Percentiles rank a stretch among this genome's conserved stretches.
These are phyloP conservation scores for Diadromus collaris DNA, from an alignment of 2,888 invertebrate species.

Conservation along the genomic window DNA sequence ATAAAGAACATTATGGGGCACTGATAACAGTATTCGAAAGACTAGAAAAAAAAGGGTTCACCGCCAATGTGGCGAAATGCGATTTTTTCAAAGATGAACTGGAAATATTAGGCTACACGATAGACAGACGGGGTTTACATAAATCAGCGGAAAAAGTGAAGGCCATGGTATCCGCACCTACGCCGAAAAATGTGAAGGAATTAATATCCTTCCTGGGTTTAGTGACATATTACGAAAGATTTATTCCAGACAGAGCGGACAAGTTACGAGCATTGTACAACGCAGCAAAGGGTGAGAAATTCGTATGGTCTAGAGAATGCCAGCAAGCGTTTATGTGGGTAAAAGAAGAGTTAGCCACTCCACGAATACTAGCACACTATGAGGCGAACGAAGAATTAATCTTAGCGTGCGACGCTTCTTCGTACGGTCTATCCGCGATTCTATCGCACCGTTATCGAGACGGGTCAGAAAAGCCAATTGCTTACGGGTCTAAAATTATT, in stretches of 20 bases:
- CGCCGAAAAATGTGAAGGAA: slow-evolving; percentile 60
- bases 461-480: slow-evolving; percentile 52
- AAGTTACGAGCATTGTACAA: slow-evolving; percentile 67
- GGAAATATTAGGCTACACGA: too few relatives aligned
- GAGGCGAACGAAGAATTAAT: slow-evolving; percentile 57
- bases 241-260: slow-evolving; percentile 67
- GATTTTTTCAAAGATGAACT: slow-evolving; percentile 62
- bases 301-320: slow-evolving; percentile 67
- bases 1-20: too few relatives aligned
- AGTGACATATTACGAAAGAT: slow-evolving; percentile 74
- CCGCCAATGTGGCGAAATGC: too few relatives aligned
- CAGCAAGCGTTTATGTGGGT: slow-evolving; percentile 66
- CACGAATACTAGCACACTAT: slow-evolving; percentile 59
- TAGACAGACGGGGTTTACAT: slow-evolving; percentile 61
- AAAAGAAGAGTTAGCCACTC: slow-evolving; percentile 60
- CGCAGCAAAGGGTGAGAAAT: slow-evolving; percentile 60
- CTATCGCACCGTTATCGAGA: slow-evolving; percentile 57
- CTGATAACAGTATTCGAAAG: too few relatives aligned
- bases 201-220: slow-evolving; percentile 68
- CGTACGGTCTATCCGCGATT: slow-evolving; percentile 54
- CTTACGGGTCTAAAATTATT: slow-evolving; percentile 58
- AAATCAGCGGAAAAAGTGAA: slow-evolving; percentile 61
- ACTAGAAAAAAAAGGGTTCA: too few relatives aligned
- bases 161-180: slow-evolving; percentile 63
- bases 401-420: slow-evolving; percentile 57